Percentiles rank a stretch among this genome's conserved stretches.
phyloP scores from a whole-genome alignment of 2,113 vertebrate species.

The Hippocampus abdominalis region DNA sequence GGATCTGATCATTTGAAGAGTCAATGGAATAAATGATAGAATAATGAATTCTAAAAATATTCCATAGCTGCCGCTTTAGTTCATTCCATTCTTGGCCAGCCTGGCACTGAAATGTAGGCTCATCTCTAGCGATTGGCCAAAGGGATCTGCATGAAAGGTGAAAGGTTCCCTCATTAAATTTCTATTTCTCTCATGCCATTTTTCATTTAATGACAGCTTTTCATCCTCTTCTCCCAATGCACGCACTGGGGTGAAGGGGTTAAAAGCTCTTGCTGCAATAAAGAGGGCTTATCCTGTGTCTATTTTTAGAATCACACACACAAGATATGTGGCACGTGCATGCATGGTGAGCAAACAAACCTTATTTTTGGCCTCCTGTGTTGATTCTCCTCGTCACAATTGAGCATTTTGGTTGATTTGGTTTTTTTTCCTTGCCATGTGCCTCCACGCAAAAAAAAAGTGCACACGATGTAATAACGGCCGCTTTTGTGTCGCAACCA shows the following conservation, averaged over 20 bases:
- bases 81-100: not conserved
- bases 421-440: conserved; percentile 3
- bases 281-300: conserved; percentile 63
- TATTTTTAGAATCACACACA: conserved; percentile 65
- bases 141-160: not conserved
- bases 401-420: conserved; percentile 24
- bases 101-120: conserved; percentile 4
- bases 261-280: conserved; percentile 69
- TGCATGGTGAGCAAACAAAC: conserved; percentile 54
- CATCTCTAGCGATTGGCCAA: not conserved
- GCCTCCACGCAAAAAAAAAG: conserved; percentile 43
- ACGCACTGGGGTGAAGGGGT: conserved; percentile 55
- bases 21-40: too few species aligned
- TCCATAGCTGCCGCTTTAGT: too few species aligned
- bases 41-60: too few species aligned
- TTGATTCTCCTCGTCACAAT: conserved; percentile 33
- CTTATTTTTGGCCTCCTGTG: conserved; percentile 58
- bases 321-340: conserved; percentile 51
- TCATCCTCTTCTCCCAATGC: conserved; percentile 33
- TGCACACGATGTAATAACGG: conserved; percentile 25
- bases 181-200: not conserved
- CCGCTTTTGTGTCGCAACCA: conserved; percentile 27
- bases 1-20: too few species aligned
- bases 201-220: conserved; percentile 9
- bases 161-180: conserved; percentile 8